Conservation (phyloP, 2,797 vertebrate genomes). For the Microchirus variegatus region DNA sequence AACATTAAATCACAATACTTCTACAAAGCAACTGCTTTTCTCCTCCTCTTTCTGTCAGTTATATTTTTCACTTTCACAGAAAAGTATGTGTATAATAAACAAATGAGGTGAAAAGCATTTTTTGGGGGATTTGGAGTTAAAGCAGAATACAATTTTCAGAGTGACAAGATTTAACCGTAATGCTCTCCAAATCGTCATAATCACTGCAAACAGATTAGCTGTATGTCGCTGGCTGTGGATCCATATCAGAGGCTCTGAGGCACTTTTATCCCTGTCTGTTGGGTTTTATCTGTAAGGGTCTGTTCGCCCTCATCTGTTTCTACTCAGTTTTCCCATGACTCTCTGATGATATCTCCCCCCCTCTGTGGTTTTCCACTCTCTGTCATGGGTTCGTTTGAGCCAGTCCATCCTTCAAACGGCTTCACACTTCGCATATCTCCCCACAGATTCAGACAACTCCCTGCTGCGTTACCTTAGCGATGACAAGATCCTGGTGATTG, state of each 20-base stretch:
- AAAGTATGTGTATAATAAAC: slow-evolving; percentile 51
- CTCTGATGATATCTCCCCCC: slow-evolving; percentile 18
- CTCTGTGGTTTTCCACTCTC: slow-evolving; percentile 35
- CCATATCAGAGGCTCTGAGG: slow-evolving; percentile 54
- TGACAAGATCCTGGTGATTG: slow-evolving; percentile 92
- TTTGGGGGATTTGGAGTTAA: slow-evolving; percentile 11
- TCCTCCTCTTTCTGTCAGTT: slow-evolving; percentile 28
- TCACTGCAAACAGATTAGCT: slow-evolving; percentile 59
- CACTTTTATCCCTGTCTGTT: slow-evolving; percentile 52
- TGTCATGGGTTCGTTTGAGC: slow-evolving; percentile 23
- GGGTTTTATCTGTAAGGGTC: slow-evolving; percentile 56
- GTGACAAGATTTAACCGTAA: slow-evolving; percentile 37
- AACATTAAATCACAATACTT: slow-evolving; percentile 70
- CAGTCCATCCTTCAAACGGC: slow-evolving; percentile 35
- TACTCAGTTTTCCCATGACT: slow-evolving; percentile 33
- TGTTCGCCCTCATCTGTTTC: slow-evolving; percentile 45
- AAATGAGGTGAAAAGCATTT: slow-evolving; percentile 42
- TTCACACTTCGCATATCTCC: slow-evolving; percentile 16
- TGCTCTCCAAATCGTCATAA: slow-evolving; percentile 53
- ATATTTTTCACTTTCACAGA: slow-evolving; percentile 47
- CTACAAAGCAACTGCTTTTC: slow-evolving; percentile 36
- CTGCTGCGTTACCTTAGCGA: slow-evolving; percentile 90
- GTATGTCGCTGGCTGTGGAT: slow-evolving; percentile 48
- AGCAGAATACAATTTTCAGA: slow-evolving; percentile 47
- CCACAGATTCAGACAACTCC: slow-evolving; percentile 90